phyloP scores from a whole-genome alignment of 2,797 vertebrate species.

The Orestias chungarensis region DNA sequence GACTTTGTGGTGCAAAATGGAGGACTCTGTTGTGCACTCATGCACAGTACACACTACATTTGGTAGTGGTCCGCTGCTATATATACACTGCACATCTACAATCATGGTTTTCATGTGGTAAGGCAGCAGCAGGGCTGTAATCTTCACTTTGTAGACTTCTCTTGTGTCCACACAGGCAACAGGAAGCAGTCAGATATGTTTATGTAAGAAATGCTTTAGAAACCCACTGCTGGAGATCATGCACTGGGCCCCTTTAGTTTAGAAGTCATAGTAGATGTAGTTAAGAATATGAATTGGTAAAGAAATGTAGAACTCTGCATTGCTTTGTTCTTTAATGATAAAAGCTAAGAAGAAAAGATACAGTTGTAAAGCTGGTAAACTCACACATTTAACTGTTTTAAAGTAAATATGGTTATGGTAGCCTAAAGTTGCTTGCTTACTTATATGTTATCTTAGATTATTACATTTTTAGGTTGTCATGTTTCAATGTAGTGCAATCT shows the following conservation, averaged over 20 bases:
- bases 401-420: not conserved
- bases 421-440: not conserved
- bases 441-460: not conserved
- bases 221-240: conserved; percentile 9
- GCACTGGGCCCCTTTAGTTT: conserved; percentile 7
- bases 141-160: conserved; percentile 46
- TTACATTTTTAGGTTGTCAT: not conserved
- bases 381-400: not conserved
- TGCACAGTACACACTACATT: conserved; percentile 56
- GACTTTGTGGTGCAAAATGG: conserved; percentile 48
- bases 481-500: not conserved
- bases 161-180: conserved; percentile 31
- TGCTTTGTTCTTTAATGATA: not conserved
- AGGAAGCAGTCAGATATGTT: conserved; percentile 64
- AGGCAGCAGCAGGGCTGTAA: conserved; percentile 69
- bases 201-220: conserved; percentile 49
- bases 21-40: conserved; percentile 49
- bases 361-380: not conserved
- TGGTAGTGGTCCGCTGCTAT: conserved; percentile 75
- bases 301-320: conserved; percentile 25
- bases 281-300: conserved; percentile 1
- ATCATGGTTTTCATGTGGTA: conserved; percentile 77
- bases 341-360: not conserved
- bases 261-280: conserved; percentile 14
- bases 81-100: conserved; percentile 77